Percentiles rank a stretch among this genome's conserved stretches.
Evolutionary conservation across 2,888 invertebrate species (phyloP).

Genomic region (Trilocha varians): DNA sequence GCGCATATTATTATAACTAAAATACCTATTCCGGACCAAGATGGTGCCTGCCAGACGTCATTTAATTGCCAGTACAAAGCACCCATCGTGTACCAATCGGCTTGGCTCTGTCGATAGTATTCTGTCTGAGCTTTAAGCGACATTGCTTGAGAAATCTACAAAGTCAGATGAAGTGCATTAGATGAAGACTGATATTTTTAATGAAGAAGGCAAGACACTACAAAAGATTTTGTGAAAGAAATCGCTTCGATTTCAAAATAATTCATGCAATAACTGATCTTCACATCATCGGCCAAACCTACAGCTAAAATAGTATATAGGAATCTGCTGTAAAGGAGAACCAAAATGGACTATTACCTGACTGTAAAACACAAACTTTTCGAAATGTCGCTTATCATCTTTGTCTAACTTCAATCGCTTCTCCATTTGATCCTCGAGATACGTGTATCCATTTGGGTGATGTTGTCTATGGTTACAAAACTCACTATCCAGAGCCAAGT

Average conservation of each 20-base stretch:
- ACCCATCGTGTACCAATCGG: conserved; percentile 87
- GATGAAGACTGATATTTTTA: not conserved
- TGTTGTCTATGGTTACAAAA: conserved; percentile 90
- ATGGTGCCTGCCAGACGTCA: conserved; percentile 97
- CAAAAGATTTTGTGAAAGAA: too few relatives aligned
- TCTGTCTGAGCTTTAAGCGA: conserved; percentile 90
- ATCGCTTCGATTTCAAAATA: too few relatives aligned
- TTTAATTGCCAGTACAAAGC: conserved; percentile 99
- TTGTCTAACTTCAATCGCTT: conserved; percentile 75
- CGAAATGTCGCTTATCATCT: conserved; percentile 70
- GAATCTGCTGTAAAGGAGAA: too few relatives aligned
- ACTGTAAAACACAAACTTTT: conserved; percentile 84
- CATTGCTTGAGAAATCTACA: conserved; percentile 90
- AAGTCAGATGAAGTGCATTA: conserved; percentile 8
- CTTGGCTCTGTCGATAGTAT: conserved; percentile 78
- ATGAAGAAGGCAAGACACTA: too few relatives aligned
- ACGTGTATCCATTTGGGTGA: conserved; percentile 80
- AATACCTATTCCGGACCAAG: conserved; percentile 92
- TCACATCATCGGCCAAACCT: too few relatives aligned
- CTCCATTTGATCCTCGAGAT: conserved; percentile 75
- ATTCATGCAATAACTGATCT: too few relatives aligned
- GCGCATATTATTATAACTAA: too few relatives aligned
- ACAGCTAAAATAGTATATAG: too few relatives aligned
- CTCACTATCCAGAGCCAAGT: conserved; percentile 68
- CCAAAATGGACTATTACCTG: conserved; percentile 81